Percentiles rank a stretch among this genome's conserved stretches.
phyloP scores from a whole-genome alignment of 2,888 invertebrate species.

The Cerastis leucographa region DNA sequence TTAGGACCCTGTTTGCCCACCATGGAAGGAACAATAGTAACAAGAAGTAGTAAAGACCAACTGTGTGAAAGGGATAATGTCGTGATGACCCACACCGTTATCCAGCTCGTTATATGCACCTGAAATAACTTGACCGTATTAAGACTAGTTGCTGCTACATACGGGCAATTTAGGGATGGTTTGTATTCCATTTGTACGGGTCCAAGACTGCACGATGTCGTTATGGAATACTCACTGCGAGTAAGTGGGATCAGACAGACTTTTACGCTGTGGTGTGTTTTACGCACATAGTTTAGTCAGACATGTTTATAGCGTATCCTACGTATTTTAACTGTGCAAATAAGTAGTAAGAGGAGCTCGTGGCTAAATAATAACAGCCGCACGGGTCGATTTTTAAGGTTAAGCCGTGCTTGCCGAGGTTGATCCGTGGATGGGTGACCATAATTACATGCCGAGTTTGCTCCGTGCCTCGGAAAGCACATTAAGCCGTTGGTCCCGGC shows the following conservation, averaged over 20 bases:
- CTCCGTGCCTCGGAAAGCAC: too few relatives aligned
- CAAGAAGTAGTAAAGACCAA: not conserved
- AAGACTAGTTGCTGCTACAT: not conserved
- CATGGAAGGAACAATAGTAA: not conserved
- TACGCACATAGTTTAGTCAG: not conserved
- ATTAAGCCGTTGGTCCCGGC: too few relatives aligned
- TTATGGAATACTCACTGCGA: not conserved
- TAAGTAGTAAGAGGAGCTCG: too few relatives aligned
- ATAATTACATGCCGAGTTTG: too few relatives aligned
- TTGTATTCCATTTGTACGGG: not conserved
- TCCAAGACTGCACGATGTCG: not conserved
- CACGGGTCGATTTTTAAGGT: too few relatives aligned
- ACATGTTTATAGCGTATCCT: not conserved
- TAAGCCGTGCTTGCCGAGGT: too few relatives aligned
- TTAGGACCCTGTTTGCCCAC: not conserved
- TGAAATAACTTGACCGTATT: conserved; percentile 24
- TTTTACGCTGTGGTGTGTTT: not conserved
- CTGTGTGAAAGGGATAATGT: not conserved
- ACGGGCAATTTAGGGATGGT: too few relatives aligned
- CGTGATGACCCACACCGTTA: too few relatives aligned
- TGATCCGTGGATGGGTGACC: too few relatives aligned
- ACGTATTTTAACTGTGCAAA: not conserved
- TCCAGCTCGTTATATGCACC: conserved; percentile 11
- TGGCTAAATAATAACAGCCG: too few relatives aligned
- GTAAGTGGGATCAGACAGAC: not conserved